Evolutionary conservation across 2,797 vertebrate genomes (phyloP), one percentile per base, ranked within the genome.

Genomic region (Sphenodon punctatus): DNA sequence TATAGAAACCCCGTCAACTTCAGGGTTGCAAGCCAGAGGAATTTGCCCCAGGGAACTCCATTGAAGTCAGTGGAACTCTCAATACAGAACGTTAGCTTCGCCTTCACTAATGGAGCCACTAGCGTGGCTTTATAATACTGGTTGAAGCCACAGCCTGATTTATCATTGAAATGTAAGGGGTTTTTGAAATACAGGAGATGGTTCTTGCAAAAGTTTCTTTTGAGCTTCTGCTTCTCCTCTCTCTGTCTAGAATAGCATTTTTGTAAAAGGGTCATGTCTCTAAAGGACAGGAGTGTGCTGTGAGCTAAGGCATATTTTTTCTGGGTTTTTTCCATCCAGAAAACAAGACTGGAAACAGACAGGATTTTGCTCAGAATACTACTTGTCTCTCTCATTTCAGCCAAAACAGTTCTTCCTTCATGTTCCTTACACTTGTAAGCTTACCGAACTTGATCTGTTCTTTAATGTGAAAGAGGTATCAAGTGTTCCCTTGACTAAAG

Each of bases 401-500:
- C 30, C 1, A 1, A 59, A 3, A 14, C 68, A n/a, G 61, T 88
- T 32, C 36, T 76, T 15, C 15, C 42, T 74, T 15, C 3, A 4
- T 80, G 41, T 75, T 88, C 80, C 66, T 75, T 39, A 19, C 48
- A 84, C 73, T 43, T 60, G 43, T 53, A 87, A 87, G 63, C 32
- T 86, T 89, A 58, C 63, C 69, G 74, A 85, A 87, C 51, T 73
- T 53, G 63, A 0, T 82, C 1, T 1, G 49, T 23, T 77, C 41
- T 53, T 51, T 2, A 55, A 46, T 69, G 41, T n/a, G 13, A 70
- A 53, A 74, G 73, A 46, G 71, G 83, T 78, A 87, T 86, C 71
- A 82, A 86, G 65, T 86, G 76, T 90, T 92, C 46, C 67, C 82
- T 82, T 59, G 74, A 64, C 30, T 49, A 81, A 53, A 1, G 4